A percentile compares a stretch with the other conserved stretches of the same genome.
These are phyloP conservation scores for Nysson spinosus DNA, from an alignment of 2,888 invertebrate species.

Conservation along the genomic window DNA sequence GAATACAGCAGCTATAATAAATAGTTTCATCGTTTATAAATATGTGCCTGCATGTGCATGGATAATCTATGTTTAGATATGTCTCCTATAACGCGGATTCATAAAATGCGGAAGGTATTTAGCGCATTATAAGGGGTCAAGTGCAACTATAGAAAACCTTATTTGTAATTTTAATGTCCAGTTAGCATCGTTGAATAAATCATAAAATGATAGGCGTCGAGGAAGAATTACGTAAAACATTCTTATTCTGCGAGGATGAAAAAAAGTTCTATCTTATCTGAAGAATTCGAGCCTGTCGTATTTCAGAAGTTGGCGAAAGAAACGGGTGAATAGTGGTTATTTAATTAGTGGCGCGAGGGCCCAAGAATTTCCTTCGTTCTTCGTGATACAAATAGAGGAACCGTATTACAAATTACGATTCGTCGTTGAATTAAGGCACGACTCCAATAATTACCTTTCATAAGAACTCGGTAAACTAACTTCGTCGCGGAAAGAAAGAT, in stretches of 20 bases:
- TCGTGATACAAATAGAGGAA: conserved; percentile 20
- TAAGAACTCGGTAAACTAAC: conserved; percentile 12
- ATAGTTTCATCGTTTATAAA: too few species aligned
- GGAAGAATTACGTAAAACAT: conserved; percentile 40
- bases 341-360: conserved; percentile 49
- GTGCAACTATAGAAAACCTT: conserved; percentile 42
- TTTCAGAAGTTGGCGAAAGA: conserved; percentile 44
- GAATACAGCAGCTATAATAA: too few species aligned
- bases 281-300: conserved; percentile 28
- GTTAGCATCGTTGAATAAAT: conserved; percentile 53
- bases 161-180: conserved; percentile 58
- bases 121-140: too few species aligned
- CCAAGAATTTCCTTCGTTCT: neutral
- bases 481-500: neutral
- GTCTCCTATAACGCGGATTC: too few species aligned
- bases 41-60: too few species aligned
- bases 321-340: conserved; percentile 35
- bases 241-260: conserved; percentile 35
- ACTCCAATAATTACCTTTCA: conserved; percentile 48
- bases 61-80: too few species aligned
- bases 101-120: too few species aligned
- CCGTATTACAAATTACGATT: conserved; percentile 30
- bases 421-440: conserved; percentile 31
- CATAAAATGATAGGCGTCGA: conserved; percentile 36
- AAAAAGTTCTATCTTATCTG: conserved; percentile 45